phyloP scores from a whole-genome alignment of 2,888 invertebrate species.

The Athalia cordata region DNA sequence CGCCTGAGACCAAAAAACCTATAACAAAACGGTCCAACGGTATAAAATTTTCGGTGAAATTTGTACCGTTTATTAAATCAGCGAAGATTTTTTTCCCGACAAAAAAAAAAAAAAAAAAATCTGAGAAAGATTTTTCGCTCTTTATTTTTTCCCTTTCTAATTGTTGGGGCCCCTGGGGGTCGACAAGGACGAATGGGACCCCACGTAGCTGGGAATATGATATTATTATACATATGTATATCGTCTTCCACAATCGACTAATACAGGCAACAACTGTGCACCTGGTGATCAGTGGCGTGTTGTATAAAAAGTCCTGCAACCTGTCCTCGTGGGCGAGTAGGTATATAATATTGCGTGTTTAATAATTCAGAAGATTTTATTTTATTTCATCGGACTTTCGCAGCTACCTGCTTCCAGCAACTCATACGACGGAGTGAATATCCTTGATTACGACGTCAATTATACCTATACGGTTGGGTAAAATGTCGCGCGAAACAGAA shows the following conservation, averaged over 20 bases:
- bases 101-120: not conserved
- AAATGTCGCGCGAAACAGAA: constrained; percentile 23
- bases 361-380: not conserved
- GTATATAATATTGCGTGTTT: not conserved
- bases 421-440: no score
- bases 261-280: constrained; percentile 24
- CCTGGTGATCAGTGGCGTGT: constrained; percentile 38
- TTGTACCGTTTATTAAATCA: not conserved
- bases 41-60: no score
- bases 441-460: constrained; percentile 12
- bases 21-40: no score
- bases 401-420: no score
- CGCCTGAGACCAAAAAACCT: no score
- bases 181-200: constrained; percentile 35
- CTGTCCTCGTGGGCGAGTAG: constrained; percentile 16
- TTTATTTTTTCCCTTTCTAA: constrained; percentile 5
- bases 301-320: not conserved
- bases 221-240: constrained; percentile 27
- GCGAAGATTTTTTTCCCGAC: constrained; percentile 2
- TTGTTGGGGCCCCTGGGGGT: not conserved
- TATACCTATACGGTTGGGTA: not conserved
- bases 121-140: not conserved
- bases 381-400: not conserved
- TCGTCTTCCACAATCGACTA: constrained; percentile 28
- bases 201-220: constrained; percentile 36